Evolutionary conservation across 2,113 vertebrate species (phyloP), one percentile per base, ranked within the genome.

Genomic region (Lethenteron reissneri): DNA sequence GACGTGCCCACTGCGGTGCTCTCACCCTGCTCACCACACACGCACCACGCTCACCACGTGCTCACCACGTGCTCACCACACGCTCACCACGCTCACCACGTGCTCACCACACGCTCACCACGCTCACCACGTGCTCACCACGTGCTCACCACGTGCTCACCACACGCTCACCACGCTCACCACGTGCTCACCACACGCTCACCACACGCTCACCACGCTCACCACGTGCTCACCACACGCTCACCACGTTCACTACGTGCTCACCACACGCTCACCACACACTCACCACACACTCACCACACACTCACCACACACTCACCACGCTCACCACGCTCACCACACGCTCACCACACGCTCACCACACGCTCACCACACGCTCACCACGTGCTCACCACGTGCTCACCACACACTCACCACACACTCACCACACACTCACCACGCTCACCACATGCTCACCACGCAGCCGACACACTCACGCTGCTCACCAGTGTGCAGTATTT

Each of bases 1-100:
- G 92, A 97, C 70, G 94, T 99, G 57, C 94, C 94, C 71, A 97
- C 94, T 0, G 95, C 89, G 0, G 92, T 96, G 11, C 92, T 97
- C 78, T 99, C 94, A 0, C 94, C 92, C 94, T 99, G 76, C 12
- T 5, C 69, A 73, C 72, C 64, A 1, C 13, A 58, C 10, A 71
- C 70, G 8, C 25, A 69, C 4, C 71, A 57, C 9, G 13, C 70
- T 72, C 56, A 12, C 58, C 9, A 56, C 4, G 25, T 56, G 17
- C 60, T 57, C 60, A 25, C 21, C 56, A 56, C 58, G 69, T 14
- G 56, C 58, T 15, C 14, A 72, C 56, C 57, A 12, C 58, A 56
- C 17, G 56, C 10, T 56, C 19, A 25, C 19, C 57, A 8, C 14
- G 57, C 13, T 57, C 19, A 8, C 56, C 70, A 17, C 12, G 70